Base-by-base conservation (phyloP, 2,888 invertebrate species). In the Microplitis manilae region DNA sequence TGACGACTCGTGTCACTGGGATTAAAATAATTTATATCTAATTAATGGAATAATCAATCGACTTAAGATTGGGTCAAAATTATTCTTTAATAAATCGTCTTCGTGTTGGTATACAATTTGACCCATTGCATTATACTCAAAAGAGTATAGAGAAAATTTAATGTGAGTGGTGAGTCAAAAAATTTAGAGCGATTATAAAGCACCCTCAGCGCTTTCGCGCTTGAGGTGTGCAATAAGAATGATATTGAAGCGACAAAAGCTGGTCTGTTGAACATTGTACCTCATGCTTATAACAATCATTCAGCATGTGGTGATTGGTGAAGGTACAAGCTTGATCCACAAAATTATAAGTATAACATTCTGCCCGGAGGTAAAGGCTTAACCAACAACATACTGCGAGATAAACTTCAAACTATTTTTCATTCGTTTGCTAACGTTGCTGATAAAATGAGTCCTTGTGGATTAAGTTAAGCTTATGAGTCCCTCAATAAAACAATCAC, bases 391-490 rank as follows among this genome's bases (percentile, higher is more conserved):
- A 9, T 17, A 41, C 2, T 77, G 59, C 73, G 38, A 67, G 67
- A 64, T 1, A 50, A 65, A n/a, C 38, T 81, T 13, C 4, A 78
- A 73, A 67, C 71, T 0, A 71, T 81, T 20, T 81, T 81, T 59
- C 5, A 60, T 5, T 75, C 72, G 5, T 80, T 81, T 75, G 80
- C 80, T 1, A 79, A 81, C 17, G 71, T 62, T 40, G 77, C 80
- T 59, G 78, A 80, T 1, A 80, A 81, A 78, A 75, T 81, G 1
- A 67, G 75, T 9, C 80, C 80, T 1, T 81, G 81, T 78, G 82
- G 41, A n/a, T 80, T 79, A 30, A 79, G 72, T 15, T 80, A 81
- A 75, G 73, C 50, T 7, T 80, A 81, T 62, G 79, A 81, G 50
- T 81, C 81, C 1, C 40, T 81, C 2, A 81, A 82, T 68, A 73